These are phyloP conservation scores for Pipistrellus nathusii DNA, from an alignment of 2,797 vertebrate genomes.

Conservation along the genomic window DNA sequence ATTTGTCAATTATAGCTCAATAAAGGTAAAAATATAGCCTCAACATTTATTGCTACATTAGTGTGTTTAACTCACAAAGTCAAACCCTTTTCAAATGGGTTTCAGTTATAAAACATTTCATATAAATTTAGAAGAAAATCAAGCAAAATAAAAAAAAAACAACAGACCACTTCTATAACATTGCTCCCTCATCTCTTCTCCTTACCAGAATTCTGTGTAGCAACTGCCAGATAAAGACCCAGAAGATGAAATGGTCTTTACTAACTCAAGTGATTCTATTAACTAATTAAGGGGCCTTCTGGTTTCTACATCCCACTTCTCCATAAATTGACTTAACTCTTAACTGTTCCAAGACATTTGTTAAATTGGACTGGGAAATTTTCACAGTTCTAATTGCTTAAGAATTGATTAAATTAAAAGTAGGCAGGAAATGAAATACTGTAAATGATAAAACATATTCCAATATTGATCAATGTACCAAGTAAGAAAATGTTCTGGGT, in stretches of 20 bases:
- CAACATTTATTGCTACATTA: slow-evolving; percentile 13
- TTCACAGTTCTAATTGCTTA: slow-evolving; percentile 47
- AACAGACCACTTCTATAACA: background rate
- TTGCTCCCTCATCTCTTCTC: background rate
- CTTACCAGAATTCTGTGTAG: slow-evolving; percentile 27
- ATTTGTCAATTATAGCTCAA: background rate
- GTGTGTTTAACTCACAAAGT: slow-evolving; percentile 52
- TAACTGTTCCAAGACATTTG: slow-evolving; percentile 41
- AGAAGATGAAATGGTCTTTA: background rate
- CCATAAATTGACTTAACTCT: slow-evolving; percentile 56
- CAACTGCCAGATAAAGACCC: slow-evolving; percentile 9
- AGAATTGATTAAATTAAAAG: slow-evolving; percentile 62
- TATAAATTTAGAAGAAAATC: slow-evolving; percentile 50
- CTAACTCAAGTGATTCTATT: slow-evolving; percentile 32
- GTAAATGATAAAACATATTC: slow-evolving; percentile 16
- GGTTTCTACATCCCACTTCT: slow-evolving; percentile 31
- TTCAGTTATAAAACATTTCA: slow-evolving; percentile 47
- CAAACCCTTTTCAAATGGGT: background rate
- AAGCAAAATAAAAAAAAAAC: slow-evolving; percentile 46
- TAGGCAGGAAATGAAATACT: slow-evolving; percentile 5
- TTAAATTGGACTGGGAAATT: slow-evolving; percentile 38
- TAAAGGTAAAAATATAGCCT: slow-evolving; percentile 32
- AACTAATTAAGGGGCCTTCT: slow-evolving; percentile 24
- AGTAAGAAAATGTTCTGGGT: slow-evolving; percentile 24
- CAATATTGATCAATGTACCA: slow-evolving; percentile 24